Base-by-base conservation (phyloP, 1,140 invertebrate species). In the Hirudo medicinalis region DNA sequence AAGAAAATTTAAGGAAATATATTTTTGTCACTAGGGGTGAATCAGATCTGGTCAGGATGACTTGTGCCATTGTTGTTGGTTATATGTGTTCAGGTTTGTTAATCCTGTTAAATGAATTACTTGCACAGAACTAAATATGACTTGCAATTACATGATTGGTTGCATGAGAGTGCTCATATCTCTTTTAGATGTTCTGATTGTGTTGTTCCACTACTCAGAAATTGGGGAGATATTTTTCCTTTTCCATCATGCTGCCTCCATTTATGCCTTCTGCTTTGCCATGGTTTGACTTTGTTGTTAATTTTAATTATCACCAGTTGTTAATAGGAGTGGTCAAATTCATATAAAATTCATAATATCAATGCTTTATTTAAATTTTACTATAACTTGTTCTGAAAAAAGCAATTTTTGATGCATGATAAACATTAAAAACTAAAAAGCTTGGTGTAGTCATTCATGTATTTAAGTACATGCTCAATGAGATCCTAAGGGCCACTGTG, bases 181-280 rank as follows among this genome's bases (percentile, higher is more conserved):
- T 49, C 43, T 49, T 49, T 0, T 75, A 78, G 79, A 80, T 76
- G 54, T 76, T 19, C 73, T 78, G 13, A 73, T 80, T 22, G 77
- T 79, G 73, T 70, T 78, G 11, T 74, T 78, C 20, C 75, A 80
- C 72, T 80, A 79, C 72, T 76, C 76, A 70, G 72, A 77, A 32
- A 77, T 80, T 68, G 78, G 79, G 32, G 79, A 80, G 73, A 68
- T 76, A 43, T 79, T 79, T 72, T 79, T 77, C 71, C 74, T 80
- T 22, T 77, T 79, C 71, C 79, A 80, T 70, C 79, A 80, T 73
- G 75, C 74, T 53, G 77, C 78, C 25, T 78, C 79, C 13, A 76
- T 80, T 25, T 80, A 78, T 77, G 78, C 78, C 25, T 80, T 79
- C 72, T 77, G 75, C 54, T 76, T 76, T 75, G 78, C 79, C 13